Evolutionary conservation across 1,140 invertebrate genomes (phyloP), one percentile per base, ranked within the genome.

Genomic region (Hyles vespertilio): DNA sequence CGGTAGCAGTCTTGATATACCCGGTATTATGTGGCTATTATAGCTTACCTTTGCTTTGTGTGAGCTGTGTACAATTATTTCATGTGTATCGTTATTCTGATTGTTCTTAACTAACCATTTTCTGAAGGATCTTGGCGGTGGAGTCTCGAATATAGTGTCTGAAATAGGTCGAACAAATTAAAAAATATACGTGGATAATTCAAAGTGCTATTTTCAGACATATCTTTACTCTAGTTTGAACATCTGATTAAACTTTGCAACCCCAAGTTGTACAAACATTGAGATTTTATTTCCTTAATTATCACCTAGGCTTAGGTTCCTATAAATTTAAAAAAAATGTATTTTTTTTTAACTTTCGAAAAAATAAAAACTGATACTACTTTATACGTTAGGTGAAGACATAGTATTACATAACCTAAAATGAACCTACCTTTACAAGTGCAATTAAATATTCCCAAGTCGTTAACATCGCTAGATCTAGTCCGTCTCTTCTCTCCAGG

Each of bases 11-110:
- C n/a, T n/a, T n/a, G n/a, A n/a, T n/a, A n/a, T n/a, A n/a, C n/a
- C n/a, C n/a, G n/a, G n/a, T n/a, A n/a, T 22, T 22, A 22, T 22
- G 22, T 22, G 22, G 22, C 22, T 22, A 22, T 22, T 2, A 22
- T 2, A 22, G 22, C 2, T 69, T 12, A 82, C 72, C 64, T 67
- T 66, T 2, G 62, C 40, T 57, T 68, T 76, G 54, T 87, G 84
- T 32, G 74, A 53, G 43, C 75, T 76, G 56, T 87, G 83, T 1
- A 87, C 63, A 3, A 87, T 77, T 4, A 87, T 48, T 5, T 74
- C 58, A 7, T 63, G 59, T 3, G 33, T 62, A 1, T 79, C 71
- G 0, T 58, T 43, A 0, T 56, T 70, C 0, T 36, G 63, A 1
- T 57, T 67, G 57, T 77, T 74, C 5, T 48, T 65, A 2, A 86